Base-by-base conservation (phyloP, 2,888 invertebrate genomes). In the Tricholauxania praeusta region DNA sequence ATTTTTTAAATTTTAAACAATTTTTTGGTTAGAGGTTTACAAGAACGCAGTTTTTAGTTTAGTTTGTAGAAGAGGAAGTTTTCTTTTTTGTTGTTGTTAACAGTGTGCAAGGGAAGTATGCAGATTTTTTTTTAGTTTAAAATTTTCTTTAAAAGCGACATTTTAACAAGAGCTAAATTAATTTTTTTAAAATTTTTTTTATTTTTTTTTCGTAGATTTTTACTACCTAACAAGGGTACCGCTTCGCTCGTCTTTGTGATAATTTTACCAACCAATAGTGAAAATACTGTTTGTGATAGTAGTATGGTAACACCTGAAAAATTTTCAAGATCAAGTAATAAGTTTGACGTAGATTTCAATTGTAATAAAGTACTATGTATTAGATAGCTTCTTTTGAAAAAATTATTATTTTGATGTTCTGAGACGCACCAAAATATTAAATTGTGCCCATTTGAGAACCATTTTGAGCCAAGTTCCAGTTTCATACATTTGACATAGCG, bases 241-340 rank as follows among this genome's bases (percentile, higher is more conserved):
- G 98, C 98, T 90, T 98, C 98, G 89, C 98, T 98, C 89, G 98
- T 98, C 92, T 96, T 96, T 89, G 98, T 98, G 91, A 98, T 96
- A 89, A 97, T 96, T 91, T 98, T 97, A 89, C 97, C 96, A 91
- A 99, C 97, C 94, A 98, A 94, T 91, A 98, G 93, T 89, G 98
- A 95, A 92, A 99, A 98, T 90, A 98, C 98, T 90, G 97, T 98
- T 92, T 98, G 95, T 87, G 98, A 98, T 91, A 99, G 95, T 90
- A 98, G 94, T 90, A 98, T 97, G 90, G 97, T 98, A 89, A 98
- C 96, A 93, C 97, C 97, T 98, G 96, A 89, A 94, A 94, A 93
- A 78, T 82, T 78, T 80, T 81, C 74, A 63, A 77, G 78, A 74
- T 91, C 91, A 90, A 90, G 90, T 88, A 83, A 73, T 74, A 60